These are phyloP conservation scores for Pao palembangensis DNA, from an alignment of 2,113 vertebrate genomes.

Conservation along the genomic window DNA sequence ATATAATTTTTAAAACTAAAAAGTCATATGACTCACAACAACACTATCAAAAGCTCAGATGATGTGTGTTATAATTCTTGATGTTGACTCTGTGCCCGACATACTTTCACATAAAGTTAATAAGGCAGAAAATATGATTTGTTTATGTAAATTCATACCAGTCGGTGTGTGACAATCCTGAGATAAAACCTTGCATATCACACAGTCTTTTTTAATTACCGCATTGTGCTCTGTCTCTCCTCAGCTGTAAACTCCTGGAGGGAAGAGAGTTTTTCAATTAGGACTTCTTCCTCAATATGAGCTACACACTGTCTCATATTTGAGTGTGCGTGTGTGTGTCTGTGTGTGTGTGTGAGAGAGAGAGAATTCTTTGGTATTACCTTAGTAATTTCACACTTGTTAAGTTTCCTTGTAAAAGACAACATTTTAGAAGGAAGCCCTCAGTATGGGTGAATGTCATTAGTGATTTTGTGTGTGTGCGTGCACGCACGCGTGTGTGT, in stretches of 20 bases:
- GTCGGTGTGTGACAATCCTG: conserved; percentile 52
- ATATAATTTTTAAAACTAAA: too few species aligned
- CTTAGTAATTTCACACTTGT: conserved; percentile 81
- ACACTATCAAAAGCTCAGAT: too few species aligned
- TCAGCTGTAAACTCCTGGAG: conserved; percentile 62
- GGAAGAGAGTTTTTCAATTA: conserved; percentile 74
- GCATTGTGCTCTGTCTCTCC: conserved; percentile 41
- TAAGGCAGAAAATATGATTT: conserved; percentile 56
- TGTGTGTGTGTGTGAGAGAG: conserved; percentile 31
- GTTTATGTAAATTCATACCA: conserved; percentile 61
- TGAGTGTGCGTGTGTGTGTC: conserved; percentile 29
- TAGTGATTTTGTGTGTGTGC: conserved; percentile 41
- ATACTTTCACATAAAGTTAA: conserved; percentile 28
- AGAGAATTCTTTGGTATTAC: conserved; percentile 65
- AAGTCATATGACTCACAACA: too few species aligned
- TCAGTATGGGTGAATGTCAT: conserved; percentile 65
- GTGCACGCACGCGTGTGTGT: conserved; percentile 10
- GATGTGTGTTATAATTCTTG: too few species aligned
- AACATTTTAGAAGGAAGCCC: conserved; percentile 67
- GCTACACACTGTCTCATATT: too few species aligned
- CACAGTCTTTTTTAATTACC: conserved; percentile 56
- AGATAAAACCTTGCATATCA: conserved; percentile 53
- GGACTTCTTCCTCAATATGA: conserved; percentile 42
- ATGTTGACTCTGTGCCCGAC: too few species aligned
- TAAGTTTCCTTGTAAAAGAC: conserved; percentile 75